These are phyloP conservation scores for Drosophila hamatofila DNA, from an alignment of 2,888 invertebrate genomes.

Conservation along the genomic window DNA sequence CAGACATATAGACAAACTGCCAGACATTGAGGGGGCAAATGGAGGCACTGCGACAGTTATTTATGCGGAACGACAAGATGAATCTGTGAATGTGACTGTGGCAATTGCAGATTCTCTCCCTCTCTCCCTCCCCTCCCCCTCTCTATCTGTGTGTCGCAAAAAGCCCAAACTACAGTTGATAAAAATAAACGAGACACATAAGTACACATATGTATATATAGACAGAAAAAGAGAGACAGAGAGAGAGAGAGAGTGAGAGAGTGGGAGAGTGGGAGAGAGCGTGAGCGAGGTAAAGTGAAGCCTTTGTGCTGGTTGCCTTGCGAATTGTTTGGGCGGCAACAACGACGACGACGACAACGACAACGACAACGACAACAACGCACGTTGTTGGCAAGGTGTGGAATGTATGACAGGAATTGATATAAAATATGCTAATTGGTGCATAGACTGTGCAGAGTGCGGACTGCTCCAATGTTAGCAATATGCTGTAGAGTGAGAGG, in stretches of 20 bases:
- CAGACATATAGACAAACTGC: conserved; percentile 45
- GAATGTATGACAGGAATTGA: conserved; percentile 79
- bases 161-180: conserved; percentile 71
- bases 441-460: conserved; percentile 47
- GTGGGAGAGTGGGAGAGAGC: not conserved
- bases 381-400: conserved; percentile 63
- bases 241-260: not conserved
- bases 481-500: conserved; percentile 14
- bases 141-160: not conserved
- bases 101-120: conserved; percentile 27
- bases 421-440: conserved; percentile 79
- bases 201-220: conserved; percentile 14
- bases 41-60: conserved; percentile 68
- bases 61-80: conserved; percentile 80
- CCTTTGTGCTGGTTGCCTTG: conserved; percentile 61
- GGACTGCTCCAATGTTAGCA: not conserved
- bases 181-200: conserved; percentile 67
- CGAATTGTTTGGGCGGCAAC: conserved; percentile 78
- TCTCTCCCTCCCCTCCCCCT: not conserved
- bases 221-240: not conserved
- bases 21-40: conserved; percentile 10
- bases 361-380: conserved; percentile 13
- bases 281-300: conserved; percentile 24
- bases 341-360: conserved; percentile 15
- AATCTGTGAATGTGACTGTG: conserved; percentile 49